Evolutionary conservation across 2,113 vertebrate species (phyloP), one percentile per base, ranked within the genome.

Genomic region (Hippopotamus amphibius): DNA sequence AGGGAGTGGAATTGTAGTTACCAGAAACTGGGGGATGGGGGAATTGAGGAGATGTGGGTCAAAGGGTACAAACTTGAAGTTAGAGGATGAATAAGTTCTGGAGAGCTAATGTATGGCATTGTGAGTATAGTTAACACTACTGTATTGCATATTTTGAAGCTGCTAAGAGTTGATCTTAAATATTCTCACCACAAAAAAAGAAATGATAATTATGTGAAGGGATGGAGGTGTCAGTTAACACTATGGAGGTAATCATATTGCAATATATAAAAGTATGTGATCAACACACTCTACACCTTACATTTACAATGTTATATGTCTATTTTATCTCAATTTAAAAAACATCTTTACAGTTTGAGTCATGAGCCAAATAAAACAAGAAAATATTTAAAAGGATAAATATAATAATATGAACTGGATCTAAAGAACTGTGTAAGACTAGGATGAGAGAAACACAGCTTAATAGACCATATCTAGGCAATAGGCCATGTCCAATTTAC

Each of bases 301-400:
- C 61, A 63, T 11, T 88, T 71, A 72, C 0, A 88, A 19, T 63
- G 8, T 53, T 80, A 69, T 53, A 53, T 14, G 17, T 61, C 33
- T 50, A 14, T 71, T 71, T 41, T 63, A 53, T 71, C 43, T 53
- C 92, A 57, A 33, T n/a, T 66, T 10, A 50, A n/a, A 81, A 77
- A 41, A 50, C 12, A 50, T 33, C 74, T 80, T 71, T 53, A 82
- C 1, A 50, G 21, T 66, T 82, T 80, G 37, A 89, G 87, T 7
- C n/a, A 55, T 68, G 80, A 87, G 17, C 12, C 48, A 86, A 76
- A 82, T 50, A 43, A 82, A 90, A 94, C 24, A 86, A 96, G 17
- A 77, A 79, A 28, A 77, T 82, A 66, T 37, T 57, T 86, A 37
- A 88, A 94, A 84, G 21, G n/a, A 61, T 63, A 86, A 46, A 77